Conservation (phyloP, 2,888 invertebrate species). For the Copidosoma aretas region DNA sequence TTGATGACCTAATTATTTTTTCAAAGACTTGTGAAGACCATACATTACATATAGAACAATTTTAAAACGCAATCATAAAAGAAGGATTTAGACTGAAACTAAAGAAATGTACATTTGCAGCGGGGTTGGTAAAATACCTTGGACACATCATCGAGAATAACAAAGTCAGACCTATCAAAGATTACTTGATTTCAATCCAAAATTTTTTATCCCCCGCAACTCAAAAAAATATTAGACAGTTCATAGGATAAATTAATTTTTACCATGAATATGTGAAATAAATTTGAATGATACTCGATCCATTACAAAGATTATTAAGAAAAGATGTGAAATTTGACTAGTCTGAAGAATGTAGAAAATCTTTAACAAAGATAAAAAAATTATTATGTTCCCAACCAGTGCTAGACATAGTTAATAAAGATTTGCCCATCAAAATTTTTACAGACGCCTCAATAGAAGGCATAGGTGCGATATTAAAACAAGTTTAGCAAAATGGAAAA, state of each 20-base stretch:
- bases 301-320: conserved; percentile 42
- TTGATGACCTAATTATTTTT: conserved; percentile 46
- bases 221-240: conserved; percentile 34
- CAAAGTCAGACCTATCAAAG: conserved; percentile 24
- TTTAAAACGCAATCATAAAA: conserved; percentile 42
- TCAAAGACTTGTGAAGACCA: conserved; percentile 43
- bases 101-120: conserved; percentile 42
- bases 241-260: conserved; percentile 45
- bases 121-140: conserved; percentile 27
- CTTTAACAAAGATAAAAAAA: background rate
- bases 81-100: conserved; percentile 43
- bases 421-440: conserved; percentile 45
- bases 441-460: conserved; percentile 45
- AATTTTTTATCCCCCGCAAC: conserved; percentile 34
- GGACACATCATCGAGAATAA: conserved; percentile 30
- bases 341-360: conserved; percentile 41
- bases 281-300: conserved; percentile 33
- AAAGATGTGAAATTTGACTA: conserved; percentile 40
- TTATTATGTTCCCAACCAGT: no score
- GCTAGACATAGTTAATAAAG: conserved; percentile 45
- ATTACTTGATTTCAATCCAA: conserved; percentile 38
- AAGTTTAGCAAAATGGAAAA: conserved; percentile 35
- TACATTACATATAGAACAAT: conserved; percentile 40
- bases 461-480: no score
- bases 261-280: background rate